Conservation (phyloP, 2,113 vertebrate genomes). For the Junco hyemalis region DNA sequence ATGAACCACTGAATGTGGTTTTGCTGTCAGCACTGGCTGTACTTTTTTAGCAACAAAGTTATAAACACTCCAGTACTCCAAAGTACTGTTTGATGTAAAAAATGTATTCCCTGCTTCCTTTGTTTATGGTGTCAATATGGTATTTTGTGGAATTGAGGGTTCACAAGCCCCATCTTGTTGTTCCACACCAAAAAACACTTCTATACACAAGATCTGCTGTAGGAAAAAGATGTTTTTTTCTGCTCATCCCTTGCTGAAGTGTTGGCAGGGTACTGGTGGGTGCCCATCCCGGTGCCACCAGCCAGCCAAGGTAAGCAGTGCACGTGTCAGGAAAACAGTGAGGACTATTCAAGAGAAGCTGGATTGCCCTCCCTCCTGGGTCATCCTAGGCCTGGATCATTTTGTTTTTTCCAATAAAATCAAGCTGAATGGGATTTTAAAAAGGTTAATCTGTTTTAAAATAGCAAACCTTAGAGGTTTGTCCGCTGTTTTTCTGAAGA, state of each 20-base stretch:
- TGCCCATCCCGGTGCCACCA: neutral
- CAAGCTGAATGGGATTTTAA: neutral
- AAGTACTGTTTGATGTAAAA: neutral
- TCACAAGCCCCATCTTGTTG: neutral
- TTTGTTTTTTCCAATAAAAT: conserved; percentile 29
- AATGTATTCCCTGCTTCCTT: neutral
- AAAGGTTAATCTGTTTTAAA: neutral
- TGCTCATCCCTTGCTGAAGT: neutral
- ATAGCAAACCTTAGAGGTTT: neutral
- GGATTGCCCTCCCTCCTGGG: neutral
- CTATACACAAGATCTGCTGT: accelerated
- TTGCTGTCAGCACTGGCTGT: neutral
- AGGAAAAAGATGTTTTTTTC: neutral
- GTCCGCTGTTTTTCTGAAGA: neutral
- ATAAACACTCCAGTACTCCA: neutral
- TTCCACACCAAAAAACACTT: neutral
- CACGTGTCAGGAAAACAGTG: neutral
- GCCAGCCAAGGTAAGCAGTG: neutral
- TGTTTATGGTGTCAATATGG: neutral
- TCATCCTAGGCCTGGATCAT: neutral
- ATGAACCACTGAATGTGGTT: neutral
- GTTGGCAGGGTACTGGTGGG: neutral
- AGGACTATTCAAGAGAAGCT: neutral
- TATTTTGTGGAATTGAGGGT: neutral
- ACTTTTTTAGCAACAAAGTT: neutral